These are phyloP conservation scores for Cephus cinctus DNA, from an alignment of 1,140 invertebrate species.

Conservation along the genomic window DNA sequence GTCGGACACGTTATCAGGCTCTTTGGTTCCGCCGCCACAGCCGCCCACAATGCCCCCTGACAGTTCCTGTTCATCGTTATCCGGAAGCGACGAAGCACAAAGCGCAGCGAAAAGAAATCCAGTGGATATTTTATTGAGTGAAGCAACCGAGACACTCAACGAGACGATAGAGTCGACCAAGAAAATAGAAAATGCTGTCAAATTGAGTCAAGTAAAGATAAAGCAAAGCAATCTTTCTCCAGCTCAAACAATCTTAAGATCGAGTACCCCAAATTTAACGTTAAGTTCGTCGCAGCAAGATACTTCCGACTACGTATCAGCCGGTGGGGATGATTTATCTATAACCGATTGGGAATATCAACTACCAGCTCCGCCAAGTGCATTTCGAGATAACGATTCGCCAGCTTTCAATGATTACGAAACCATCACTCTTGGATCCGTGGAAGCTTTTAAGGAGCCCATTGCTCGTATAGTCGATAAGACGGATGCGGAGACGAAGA, in stretches of 20 bases:
- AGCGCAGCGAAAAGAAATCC: background rate
- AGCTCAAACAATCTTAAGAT: slow-evolving; percentile 4
- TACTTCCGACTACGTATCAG: slow-evolving; percentile 50
- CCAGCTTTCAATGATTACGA: slow-evolving; percentile 42
- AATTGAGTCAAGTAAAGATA: background rate
- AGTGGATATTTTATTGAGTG: background rate
- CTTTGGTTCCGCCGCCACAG: slow-evolving; percentile 6
- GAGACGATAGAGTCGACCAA: background rate
- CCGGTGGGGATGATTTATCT: slow-evolving; percentile 38
- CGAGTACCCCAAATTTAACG: slow-evolving; percentile 22
- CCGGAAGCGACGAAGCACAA: background rate
- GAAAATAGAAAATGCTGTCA: background rate
- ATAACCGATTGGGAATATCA: slow-evolving; percentile 62
- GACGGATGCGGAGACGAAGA: background rate
- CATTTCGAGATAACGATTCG: slow-evolving; percentile 57
- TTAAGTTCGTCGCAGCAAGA: slow-evolving; percentile 34
- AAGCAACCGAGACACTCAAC: background rate
- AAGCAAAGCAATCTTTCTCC: background rate
- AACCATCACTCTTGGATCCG: slow-evolving; percentile 28
- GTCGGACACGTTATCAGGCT: slow-evolving; percentile 44
- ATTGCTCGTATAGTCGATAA: background rate
- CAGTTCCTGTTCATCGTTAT: too few relatives aligned
- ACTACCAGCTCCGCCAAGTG: slow-evolving; percentile 63
- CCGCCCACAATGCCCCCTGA: slow-evolving; percentile 10
- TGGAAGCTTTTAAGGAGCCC: slow-evolving; percentile 19